Evolutionary conservation across 2,113 vertebrate genomes (phyloP).

Genomic region (Bubo bubo): DNA sequence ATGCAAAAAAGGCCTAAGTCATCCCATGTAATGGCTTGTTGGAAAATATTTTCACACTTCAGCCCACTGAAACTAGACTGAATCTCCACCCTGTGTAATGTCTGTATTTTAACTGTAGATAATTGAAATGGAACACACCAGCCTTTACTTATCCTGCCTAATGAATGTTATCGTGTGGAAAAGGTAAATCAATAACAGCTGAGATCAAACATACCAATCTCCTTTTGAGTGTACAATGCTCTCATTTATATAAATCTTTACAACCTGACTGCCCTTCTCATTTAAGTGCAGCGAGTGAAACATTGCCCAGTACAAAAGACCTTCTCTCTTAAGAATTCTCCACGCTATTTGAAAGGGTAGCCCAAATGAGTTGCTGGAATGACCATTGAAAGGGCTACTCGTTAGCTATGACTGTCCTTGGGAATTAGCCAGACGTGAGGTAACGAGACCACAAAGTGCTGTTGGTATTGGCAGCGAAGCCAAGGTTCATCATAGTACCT

Average conservation of each 20-base stretch:
- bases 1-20: conserved; percentile 10
- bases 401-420: conserved; percentile 59
- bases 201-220: conserved; percentile 74
- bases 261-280: conserved; percentile 23
- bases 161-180: conserved; percentile 74
- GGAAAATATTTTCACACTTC: conserved; percentile 59
- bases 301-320: conserved; percentile 9
- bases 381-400: conserved; percentile 52
- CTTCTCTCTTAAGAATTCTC: conserved; percentile 46
- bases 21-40: conserved; percentile 23
- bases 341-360: conserved; percentile 23
- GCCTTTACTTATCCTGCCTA: conserved; percentile 65
- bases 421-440: conserved; percentile 58
- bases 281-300: neutral
- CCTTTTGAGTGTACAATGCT: conserved; percentile 70
- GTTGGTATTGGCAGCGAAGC: conserved; percentile 65
- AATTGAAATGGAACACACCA: conserved; percentile 66
- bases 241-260: conserved; percentile 75
- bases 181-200: conserved; percentile 75
- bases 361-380: conserved; percentile 57
- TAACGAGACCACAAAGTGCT: conserved; percentile 49
- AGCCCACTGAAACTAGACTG: conserved; percentile 50
- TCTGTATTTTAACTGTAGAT: conserved; percentile 59
- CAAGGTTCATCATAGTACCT: conserved; percentile 59
- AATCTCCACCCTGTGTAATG: conserved; percentile 41